These are phyloP conservation scores for Ommatoiulus sabulosus DNA, from an alignment of 2,888 invertebrate species.

Conservation along the genomic window DNA sequence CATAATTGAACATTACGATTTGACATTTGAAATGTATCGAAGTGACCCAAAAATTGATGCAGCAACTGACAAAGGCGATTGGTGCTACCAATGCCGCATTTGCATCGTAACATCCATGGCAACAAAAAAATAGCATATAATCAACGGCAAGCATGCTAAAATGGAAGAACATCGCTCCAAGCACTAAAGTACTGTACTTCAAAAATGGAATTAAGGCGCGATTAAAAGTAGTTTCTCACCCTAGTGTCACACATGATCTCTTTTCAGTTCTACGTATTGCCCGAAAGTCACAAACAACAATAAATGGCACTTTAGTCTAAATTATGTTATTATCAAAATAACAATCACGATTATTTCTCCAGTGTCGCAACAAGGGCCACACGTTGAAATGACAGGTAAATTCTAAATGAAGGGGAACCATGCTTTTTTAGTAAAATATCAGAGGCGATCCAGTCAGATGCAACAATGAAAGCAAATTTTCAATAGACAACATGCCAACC, in stretches of 20 bases:
- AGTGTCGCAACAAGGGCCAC: background rate
- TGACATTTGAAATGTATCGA: background rate
- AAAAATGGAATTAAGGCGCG: conserved; percentile 5
- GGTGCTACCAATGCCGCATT: background rate
- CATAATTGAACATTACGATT: background rate
- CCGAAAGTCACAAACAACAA: background rate
- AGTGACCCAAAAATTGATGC: background rate
- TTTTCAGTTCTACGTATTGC: background rate
- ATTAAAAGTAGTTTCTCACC: background rate
- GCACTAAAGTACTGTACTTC: background rate
- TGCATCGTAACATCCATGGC: background rate
- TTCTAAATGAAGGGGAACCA: background rate
- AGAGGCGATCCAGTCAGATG: background rate
- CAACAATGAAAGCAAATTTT: background rate
- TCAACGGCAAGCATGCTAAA: background rate
- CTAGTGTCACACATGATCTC: background rate
- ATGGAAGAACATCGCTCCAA: conserved; percentile 23
- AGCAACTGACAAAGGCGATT: background rate
- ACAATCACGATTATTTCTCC: background rate
- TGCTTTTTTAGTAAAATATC: background rate
- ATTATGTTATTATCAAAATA: background rate
- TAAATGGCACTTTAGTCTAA: background rate
- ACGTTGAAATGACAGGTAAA: background rate
- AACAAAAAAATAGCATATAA: conserved; percentile 10
- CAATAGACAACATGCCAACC: too few species aligned